A percentile compares a stretch with the other conserved stretches of the same genome.
These are phyloP conservation scores for Murina feae DNA, from an alignment of 2,113 vertebrate species.

Conservation along the genomic window DNA sequence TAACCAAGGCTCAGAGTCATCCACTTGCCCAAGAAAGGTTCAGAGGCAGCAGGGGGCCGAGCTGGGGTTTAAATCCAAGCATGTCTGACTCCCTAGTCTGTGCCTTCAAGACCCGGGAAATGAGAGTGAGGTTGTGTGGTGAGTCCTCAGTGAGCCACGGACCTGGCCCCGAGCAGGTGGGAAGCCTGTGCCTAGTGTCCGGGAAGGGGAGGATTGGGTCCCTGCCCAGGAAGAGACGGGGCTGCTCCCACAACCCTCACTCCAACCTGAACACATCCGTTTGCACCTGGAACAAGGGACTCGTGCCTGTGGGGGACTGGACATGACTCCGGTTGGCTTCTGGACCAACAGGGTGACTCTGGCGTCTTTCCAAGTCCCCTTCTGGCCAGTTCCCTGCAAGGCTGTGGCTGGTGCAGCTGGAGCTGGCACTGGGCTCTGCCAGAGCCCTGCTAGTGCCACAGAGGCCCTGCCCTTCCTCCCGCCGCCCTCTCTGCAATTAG, in stretches of 20 bases:
- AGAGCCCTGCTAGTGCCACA: background rate
- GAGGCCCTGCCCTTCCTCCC: too few relatives aligned
- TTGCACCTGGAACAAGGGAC: background rate
- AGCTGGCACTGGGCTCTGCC: background rate
- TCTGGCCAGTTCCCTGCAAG: background rate
- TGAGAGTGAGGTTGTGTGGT: background rate
- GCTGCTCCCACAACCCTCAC: background rate
- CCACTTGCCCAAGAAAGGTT: background rate
- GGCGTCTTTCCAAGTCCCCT: background rate
- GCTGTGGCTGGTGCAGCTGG: background rate
- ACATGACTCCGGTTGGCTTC: background rate
- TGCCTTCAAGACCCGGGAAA: background rate
- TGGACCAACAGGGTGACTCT: background rate
- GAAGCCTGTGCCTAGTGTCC: background rate
- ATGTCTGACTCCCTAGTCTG: background rate
- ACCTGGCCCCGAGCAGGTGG: background rate
- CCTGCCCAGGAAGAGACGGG: background rate
- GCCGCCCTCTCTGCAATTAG: background rate
- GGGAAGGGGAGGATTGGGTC: background rate
- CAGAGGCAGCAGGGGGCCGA: background rate
- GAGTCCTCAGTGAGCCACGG: background rate
- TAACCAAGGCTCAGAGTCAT: background rate
- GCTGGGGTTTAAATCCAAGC: background rate
- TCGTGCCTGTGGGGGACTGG: background rate
- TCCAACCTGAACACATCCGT: background rate